Percentiles rank a stretch among this genome's conserved stretches.
Evolutionary conservation across 2,797 vertebrate genomes (phyloP).

Genomic region (Schizothorax lantsangensis): DNA sequence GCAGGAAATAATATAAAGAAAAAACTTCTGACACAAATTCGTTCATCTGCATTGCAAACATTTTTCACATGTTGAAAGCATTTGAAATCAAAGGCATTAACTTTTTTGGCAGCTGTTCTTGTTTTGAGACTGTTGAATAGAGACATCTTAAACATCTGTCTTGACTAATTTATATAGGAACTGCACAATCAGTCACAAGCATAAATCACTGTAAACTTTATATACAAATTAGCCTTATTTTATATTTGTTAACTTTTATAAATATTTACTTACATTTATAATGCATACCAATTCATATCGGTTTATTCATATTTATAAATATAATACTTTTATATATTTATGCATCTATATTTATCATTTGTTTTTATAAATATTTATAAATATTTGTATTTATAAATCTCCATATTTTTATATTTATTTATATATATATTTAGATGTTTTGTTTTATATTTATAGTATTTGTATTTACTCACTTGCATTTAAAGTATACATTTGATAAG

Average conservation of each 20-base stretch:
- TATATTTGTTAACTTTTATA: not conserved
- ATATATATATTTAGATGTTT: not conserved
- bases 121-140: constrained; percentile 1
- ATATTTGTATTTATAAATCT: not conserved
- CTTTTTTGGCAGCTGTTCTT: constrained; percentile 7
- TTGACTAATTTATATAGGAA: not conserved
- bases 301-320: not conserved
- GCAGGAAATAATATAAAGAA: not conserved
- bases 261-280: not conserved
- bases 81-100: constrained; percentile 8
- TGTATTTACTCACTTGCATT: too few species aligned
- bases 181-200: not conserved
- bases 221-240: not conserved
- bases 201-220: not conserved
- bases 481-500: too few species aligned
- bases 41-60: constrained; percentile 1
- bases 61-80: constrained; percentile 6
- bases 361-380: not conserved
- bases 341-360: not conserved
- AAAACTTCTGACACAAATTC: not conserved
- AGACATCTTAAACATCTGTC: constrained; percentile 4
- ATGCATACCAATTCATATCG: not conserved
- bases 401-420: not conserved
- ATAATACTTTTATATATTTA: not conserved
- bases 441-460: too few species aligned